These are phyloP conservation scores for Nyctibius grandis DNA, from an alignment of 2,797 vertebrate species.

Conservation along the genomic window DNA sequence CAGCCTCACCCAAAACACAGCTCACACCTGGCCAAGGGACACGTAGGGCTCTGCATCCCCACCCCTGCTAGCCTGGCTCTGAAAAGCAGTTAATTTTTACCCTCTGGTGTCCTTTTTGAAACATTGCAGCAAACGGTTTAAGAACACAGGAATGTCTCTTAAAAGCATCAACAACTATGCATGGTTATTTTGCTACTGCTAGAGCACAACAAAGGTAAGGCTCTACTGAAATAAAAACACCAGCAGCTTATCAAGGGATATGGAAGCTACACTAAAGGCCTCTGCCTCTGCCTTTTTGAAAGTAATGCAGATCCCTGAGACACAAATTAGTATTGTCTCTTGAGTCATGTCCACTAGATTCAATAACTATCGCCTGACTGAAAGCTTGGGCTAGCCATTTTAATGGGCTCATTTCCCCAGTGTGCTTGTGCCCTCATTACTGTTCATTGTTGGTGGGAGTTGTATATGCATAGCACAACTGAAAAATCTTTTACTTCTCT, in stretches of 20 bases:
- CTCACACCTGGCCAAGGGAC: not conserved
- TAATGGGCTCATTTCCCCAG: not conserved
- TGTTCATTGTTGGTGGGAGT: not conserved
- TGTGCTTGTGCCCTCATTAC: not conserved
- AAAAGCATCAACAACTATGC: accelerated
- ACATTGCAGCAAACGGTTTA: not conserved
- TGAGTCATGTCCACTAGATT: too few relatives aligned
- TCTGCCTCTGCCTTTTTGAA: not conserved
- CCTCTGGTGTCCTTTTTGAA: not conserved
- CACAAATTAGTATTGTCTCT: not conserved
- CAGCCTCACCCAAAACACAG: not conserved
- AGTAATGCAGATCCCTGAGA: not conserved
- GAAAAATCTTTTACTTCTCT: not conserved
- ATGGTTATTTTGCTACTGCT: not conserved
- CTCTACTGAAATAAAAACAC: not conserved
- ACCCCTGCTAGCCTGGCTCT: not conserved
- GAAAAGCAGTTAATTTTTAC: not conserved
- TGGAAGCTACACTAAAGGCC: not conserved
- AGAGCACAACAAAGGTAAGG: not conserved
- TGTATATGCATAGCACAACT: not conserved
- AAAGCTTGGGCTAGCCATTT: not conserved
- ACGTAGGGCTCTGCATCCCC: accelerated
- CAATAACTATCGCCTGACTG: accelerated
- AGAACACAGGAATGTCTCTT: not conserved
- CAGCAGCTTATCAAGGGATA: not conserved